Evolutionary conservation across 2,113 vertebrate species (phyloP), one percentile per base, ranked within the genome.

Genomic region (Nycticryphes semicollaris): DNA sequence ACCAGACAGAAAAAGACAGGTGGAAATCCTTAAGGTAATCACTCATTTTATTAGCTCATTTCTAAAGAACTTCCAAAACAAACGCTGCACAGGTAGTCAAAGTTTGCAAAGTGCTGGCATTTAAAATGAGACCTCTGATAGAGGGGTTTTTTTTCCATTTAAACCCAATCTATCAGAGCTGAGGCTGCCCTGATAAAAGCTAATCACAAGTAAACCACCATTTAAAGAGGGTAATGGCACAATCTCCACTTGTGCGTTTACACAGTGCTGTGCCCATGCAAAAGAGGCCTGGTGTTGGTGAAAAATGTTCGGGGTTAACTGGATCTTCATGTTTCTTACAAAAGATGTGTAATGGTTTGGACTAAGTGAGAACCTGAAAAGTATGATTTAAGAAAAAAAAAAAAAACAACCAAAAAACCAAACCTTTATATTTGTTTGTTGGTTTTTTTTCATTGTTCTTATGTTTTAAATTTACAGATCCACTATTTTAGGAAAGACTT

Each of bases 401-500:
- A 47, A 50, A 56, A 57, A 23, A 30, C 57, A 47, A 30, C 53
- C 27, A 27, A 21, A 28, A 10, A 14, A 33, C 12, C 10, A 3
- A 3, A 45, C 19, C 21, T 59, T 87, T 51, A 18, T 22, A 19
- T 41, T 57, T 72, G 4, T 21, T 20, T 15, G n/a, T n/a, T 14
- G 24, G 13, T 16, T 17, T 37, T 68, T 39, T 31, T 39, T 70
- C 12, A 69, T 51, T 69, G 20, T 67, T 59, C 15, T 86, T 78
- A 27, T 80, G 41, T 94, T 97, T 97, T 72, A 81, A 57, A 79
- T 97, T 93, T 93, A 41, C 98, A 99, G 99, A 96, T 98, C 99
- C 67, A 99, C 99, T 94, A 98, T 99, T 97, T 97, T 99, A 97
- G 99, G 98, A 84, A 99, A 99, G 98, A 99, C 98, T 97, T 99